phyloP scores from a whole-genome alignment of 2,113 vertebrate genomes.

The Nothocercus julius region DNA sequence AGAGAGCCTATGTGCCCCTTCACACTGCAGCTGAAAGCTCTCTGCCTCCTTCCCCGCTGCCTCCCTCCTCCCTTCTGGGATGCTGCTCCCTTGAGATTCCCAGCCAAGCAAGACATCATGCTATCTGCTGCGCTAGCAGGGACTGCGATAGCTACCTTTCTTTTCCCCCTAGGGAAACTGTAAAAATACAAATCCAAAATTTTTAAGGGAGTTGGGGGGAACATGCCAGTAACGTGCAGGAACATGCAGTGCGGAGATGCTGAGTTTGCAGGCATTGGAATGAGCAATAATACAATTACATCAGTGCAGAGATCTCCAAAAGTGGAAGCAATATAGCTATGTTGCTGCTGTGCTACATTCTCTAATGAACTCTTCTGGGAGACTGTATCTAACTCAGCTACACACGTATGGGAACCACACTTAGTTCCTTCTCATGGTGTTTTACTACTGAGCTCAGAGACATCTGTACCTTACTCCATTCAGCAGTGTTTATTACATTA shows the following conservation, averaged over 20 bases:
- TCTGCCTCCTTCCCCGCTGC: background rate
- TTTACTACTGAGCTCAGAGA: background rate
- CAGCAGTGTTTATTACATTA: background rate
- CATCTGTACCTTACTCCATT: background rate
- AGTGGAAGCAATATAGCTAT: background rate
- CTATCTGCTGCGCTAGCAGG: constrained; percentile 40
- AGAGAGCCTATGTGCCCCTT: background rate
- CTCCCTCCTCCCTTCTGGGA: background rate
- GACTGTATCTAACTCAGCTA: background rate
- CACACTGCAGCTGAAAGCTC: background rate
- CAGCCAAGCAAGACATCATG: constrained; percentile 25
- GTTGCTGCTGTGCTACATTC: background rate
- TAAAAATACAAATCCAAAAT: background rate
- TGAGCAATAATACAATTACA: background rate
- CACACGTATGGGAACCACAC: background rate
- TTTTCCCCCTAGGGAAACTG: background rate
- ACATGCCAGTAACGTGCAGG: background rate
- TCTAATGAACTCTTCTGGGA: background rate
- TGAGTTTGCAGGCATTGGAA: background rate
- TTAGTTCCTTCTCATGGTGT: background rate
- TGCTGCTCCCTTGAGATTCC: constrained; percentile 1
- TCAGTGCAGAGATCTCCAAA: background rate
- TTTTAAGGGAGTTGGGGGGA: background rate
- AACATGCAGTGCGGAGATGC: background rate
- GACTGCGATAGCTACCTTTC: background rate